Evolutionary conservation across 1,140 invertebrate genomes (phyloP).

Genomic region (Kradibia gibbosae): DNA sequence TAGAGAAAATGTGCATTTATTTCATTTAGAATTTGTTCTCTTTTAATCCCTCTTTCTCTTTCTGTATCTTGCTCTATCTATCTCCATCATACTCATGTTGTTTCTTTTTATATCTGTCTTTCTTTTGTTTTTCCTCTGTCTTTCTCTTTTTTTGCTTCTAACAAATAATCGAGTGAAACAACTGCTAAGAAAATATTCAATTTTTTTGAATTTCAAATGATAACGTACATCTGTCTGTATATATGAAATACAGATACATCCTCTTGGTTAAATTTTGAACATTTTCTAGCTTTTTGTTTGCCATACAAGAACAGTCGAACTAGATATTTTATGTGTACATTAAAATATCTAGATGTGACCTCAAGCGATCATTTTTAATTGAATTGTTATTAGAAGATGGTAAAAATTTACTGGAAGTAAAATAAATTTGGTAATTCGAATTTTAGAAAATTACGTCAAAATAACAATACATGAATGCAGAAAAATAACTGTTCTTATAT

Average conservation of each 20-base stretch:
- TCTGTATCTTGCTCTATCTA: background rate
- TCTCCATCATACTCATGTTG: no score
- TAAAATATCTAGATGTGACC: background rate
- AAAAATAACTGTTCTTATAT: background rate
- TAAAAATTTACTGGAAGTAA: background rate
- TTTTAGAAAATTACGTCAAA: background rate
- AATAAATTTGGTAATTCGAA: background rate
- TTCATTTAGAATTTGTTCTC: background rate
- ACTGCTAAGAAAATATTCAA: background rate
- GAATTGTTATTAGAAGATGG: background rate
- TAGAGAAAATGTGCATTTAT: background rate
- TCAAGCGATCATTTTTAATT: slow-evolving; percentile 21
- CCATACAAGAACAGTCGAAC: background rate
- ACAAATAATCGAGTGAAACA: background rate
- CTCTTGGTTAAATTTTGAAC: background rate
- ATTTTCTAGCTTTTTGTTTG: background rate
- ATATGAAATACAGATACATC: background rate
- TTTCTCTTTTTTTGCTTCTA: background rate
- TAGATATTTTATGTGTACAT: background rate
- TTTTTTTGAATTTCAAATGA: slow-evolving; percentile 1
- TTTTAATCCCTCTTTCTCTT: background rate
- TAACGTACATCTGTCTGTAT: background rate
- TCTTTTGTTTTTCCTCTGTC: background rate
- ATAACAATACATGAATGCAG: background rate
- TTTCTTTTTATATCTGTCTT: no score